Conservation (phyloP, 2,797 vertebrate species). For the Loris lydekkerianus region DNA sequence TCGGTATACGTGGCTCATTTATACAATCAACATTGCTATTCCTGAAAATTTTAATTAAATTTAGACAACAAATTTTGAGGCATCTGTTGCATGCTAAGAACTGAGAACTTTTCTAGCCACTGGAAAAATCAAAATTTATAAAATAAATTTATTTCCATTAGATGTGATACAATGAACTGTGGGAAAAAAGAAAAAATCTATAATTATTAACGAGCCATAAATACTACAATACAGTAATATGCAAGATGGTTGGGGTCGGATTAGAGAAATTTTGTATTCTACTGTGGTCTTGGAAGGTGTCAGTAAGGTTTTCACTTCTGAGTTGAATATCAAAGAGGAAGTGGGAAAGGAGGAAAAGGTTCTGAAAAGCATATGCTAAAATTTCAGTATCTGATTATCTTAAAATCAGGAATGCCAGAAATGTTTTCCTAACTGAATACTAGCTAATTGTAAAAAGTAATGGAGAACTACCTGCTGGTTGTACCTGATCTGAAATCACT, state of each 20-base stretch:
- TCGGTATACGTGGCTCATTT: neutral
- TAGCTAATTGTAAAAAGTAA: neutral
- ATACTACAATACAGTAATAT: neutral
- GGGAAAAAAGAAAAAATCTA: neutral
- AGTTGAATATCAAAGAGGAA: neutral
- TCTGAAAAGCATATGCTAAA: neutral
- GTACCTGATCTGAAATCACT: neutral
- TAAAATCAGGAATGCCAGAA: neutral
- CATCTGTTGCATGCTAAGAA: neutral
- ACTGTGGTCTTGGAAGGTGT: neutral
- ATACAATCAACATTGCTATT: neutral
- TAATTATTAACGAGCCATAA: neutral
- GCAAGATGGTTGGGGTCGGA: neutral
- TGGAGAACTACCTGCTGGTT: neutral
- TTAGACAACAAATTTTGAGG: neutral
- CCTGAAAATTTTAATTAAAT: neutral
- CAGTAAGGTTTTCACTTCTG: neutral
- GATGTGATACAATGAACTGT: neutral
- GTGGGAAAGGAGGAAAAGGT: neutral
- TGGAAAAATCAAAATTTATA: constrained; percentile 15
- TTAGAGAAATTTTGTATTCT: neutral
- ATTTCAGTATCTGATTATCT: neutral
- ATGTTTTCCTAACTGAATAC: neutral
- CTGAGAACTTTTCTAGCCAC: neutral
- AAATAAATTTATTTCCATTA: constrained; percentile 1